Evolutionary conservation across 1,140 invertebrate species (phyloP), one percentile per base, ranked within the genome.

Genomic region (Dufourea novaeangliae): DNA sequence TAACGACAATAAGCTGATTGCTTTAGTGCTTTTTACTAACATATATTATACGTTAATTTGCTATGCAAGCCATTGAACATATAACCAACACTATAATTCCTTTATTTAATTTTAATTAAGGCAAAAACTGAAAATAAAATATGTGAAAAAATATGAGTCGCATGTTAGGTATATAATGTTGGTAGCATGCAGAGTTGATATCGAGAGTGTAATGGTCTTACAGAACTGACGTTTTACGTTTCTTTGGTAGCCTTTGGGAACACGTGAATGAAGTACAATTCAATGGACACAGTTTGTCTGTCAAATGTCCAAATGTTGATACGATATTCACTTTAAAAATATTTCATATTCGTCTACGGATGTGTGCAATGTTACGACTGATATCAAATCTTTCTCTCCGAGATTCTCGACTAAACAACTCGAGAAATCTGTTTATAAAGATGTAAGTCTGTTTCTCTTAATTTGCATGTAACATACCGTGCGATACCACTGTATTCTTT

Each of bases 241-340:
- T n/a, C n/a, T n/a, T n/a, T n/a, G n/a, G n/a, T n/a, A n/a, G 79
- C 7, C 27, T 82, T 85, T 61, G 37, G 25, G 74, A 73, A 85
- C 76, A 72, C 83, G 70, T 71, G 63, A 44, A 78, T 46, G 62
- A 39, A 73, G 74, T 69, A 73, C 66, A 78, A 77, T 85, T 82
- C 69, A 76, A 71, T 86, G 66, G 59, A 75, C 67, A 83, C 76
- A 63, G 61, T 20, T 74, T 80, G 71, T 41, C 64, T 83, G 80
- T 86, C 78, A 83, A 75, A 78, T 80, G 25, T 63, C 63, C 44
- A 54, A 75, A 77, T 71, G 61, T 74, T 78, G 66, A 63, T 37
- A 29, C 76, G 25, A 77, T 56, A 61, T 73, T 84, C 50, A 8
- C 57, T 59, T 12, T 59, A 39, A 71, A 59, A 44, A 57, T 37